Base-by-base conservation (phyloP, 2,888 invertebrate species). In the Pinctada fucata region DNA sequence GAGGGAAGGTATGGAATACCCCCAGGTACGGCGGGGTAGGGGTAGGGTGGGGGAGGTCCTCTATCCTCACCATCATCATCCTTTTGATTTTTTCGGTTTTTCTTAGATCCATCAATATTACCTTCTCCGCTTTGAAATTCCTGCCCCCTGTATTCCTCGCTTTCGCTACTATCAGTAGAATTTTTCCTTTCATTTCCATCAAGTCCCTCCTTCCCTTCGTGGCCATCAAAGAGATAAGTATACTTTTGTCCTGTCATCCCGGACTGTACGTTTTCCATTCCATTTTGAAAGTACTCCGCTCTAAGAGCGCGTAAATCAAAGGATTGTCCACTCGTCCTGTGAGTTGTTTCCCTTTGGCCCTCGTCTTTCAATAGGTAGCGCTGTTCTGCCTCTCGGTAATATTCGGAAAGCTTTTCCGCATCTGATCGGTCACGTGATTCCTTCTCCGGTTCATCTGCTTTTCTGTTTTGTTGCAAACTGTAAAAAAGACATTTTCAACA, bases 101-200 rank as follows among this genome's bases (percentile, higher is more conserved):
- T 64, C 69, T 78, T 78, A 8, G 78, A 73, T 16, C 78, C 78
- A 64, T 78, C 51, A 13, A 78, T 78, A 65, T 68, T 73, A 13
- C 73, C 68, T 13, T 72, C 52, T 8, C 78, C 78, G n/a, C 73
- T 78, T 63, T 78, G 78, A 68, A 78, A 78, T 45, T 78, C 65
- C 3, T 73, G 69, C 66, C 73, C 75, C 50, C 69, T 50, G 48
- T 68, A 75, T 8, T 73, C 47, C 45, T 68, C 68, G 3, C 47
- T 47, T 5, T 4, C 45, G 45, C 47, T 47, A 3, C 45, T 45
- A 5, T n/a, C 6, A 2, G 47, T 45, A 8, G 5, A 45, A 68
- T 68, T 47, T 10, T 45, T 68, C 10, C 10, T 47, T 10, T 68
- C 68, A 13, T 68, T 68, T 3, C 10, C 47, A 68, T 68, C 68